Evolutionary conservation across 2,888 invertebrate species (phyloP), one percentile per base, ranked within the genome.

Genomic region (Nomada ferruginata): DNA sequence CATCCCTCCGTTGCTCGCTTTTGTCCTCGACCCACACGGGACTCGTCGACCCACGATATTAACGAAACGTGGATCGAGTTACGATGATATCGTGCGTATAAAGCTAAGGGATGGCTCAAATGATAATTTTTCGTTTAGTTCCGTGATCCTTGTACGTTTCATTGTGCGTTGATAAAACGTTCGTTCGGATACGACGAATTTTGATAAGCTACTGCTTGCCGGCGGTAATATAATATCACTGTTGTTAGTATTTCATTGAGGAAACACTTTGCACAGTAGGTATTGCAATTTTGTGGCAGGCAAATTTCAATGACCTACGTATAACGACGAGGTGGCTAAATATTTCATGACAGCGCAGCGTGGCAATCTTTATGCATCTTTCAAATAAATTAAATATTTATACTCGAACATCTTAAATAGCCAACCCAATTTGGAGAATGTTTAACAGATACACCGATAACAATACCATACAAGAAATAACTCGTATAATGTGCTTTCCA

Each of bases 21-120:
- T 79, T 71, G 68, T 73, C 10, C 73, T 50, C 72, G 78, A 69
- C 82, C 85, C 84, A 83, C 79, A 74, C 71, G 55, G 9, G 29
- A 4, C 29, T 15, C 57, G 23, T 52, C 72, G 59, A 65, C 72
- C 82, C 74, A 81, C 82, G 82, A 82, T 55, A 72, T 59, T 72
- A 53, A 71, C 72, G 57, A 72, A 79, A 80, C 80, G 29, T 18
- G 61, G 63, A 80, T 74, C 69, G 53, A 59, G 71, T 81, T 81
- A 71, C 80, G 64, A 42, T 65, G 68, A 73, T 73, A 73, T 69
- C 70, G 18, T 9, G 2, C n/a, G 42, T 42, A 5, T 5, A n/a
- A 52, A 18, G 66, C 52, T 57, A 29, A 44, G 15, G 36, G 29
- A 13, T 50, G 26, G 26, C 26, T 61, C 42, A 15, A 20, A 53